A percentile compares a stretch with the other conserved stretches of the same genome.
phyloP scores from a whole-genome alignment of 2,888 invertebrate species.

The Latrodectus elegans region DNA sequence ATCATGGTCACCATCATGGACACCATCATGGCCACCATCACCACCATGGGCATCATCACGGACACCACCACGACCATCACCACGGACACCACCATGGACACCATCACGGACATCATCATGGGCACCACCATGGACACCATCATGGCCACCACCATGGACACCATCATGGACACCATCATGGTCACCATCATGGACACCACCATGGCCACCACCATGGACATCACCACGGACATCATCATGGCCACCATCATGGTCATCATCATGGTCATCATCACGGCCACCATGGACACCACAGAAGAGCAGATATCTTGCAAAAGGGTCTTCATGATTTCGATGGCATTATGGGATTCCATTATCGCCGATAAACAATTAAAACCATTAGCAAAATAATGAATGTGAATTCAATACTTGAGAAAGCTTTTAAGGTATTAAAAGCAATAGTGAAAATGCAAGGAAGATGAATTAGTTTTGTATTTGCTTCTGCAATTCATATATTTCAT shows the following conservation, averaged over 20 bases:
- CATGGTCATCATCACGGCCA: slow-evolving; percentile 16
- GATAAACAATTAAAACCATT: slow-evolving; percentile 27
- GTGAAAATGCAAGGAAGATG: not conserved
- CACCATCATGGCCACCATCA: slow-evolving; percentile 33
- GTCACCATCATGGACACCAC: slow-evolving; percentile 55
- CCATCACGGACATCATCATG: slow-evolving; percentile 37
- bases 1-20: slow-evolving; percentile 25
- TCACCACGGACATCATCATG: slow-evolving; percentile 42
- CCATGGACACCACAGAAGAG: slow-evolving; percentile 59
- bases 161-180: slow-evolving; percentile 49
- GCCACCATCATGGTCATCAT: slow-evolving; percentile 30
- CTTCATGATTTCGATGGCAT: slow-evolving; percentile 63
- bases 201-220: slow-evolving; percentile 59
- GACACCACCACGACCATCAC: slow-evolving; percentile 47
- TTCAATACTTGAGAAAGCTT: not conserved
- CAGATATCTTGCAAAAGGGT: slow-evolving; percentile 58
- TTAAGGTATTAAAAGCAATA: not conserved
- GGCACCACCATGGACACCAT: slow-evolving; percentile 43
- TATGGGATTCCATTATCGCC: slow-evolving; percentile 65
- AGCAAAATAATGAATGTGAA: not conserved
- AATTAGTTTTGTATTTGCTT: not conserved
- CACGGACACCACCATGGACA: slow-evolving; percentile 50
- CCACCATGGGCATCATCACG: slow-evolving; percentile 23
- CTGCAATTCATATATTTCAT: not conserved
- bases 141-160: slow-evolving; percentile 49